Percentiles rank a stretch among this genome's conserved stretches.
These are phyloP conservation scores for Clarias platycephalus DNA, from an alignment of 2,797 vertebrate species.

Conservation along the genomic window DNA sequence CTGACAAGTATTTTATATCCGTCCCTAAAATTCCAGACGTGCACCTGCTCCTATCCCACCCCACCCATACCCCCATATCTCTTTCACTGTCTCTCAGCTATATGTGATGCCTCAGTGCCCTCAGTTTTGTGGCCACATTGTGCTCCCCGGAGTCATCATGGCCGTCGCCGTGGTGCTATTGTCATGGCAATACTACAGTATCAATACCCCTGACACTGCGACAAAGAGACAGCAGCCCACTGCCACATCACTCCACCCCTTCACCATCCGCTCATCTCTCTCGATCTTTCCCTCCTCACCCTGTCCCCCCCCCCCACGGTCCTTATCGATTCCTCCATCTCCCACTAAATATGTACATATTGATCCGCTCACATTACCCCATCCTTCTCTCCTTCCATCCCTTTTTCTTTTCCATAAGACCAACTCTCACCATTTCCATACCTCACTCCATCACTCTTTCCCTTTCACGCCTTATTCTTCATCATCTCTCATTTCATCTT, in stretches of 20 bases:
- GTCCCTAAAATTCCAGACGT: constrained; percentile 32
- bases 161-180: constrained; percentile 76
- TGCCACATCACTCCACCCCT: constrained; percentile 77
- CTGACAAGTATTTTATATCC: constrained; percentile 5
- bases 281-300: constrained; percentile 38
- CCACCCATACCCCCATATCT: constrained; percentile 19
- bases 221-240: constrained; percentile 80
- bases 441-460: constrained; percentile 68
- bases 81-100: constrained; percentile 46
- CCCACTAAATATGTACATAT: constrained; percentile 55
- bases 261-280: constrained; percentile 60
- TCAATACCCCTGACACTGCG: constrained; percentile 82
- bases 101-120: constrained; percentile 76
- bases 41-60: constrained; percentile 37
- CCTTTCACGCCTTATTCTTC: constrained; percentile 51
- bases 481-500: constrained; percentile 54
- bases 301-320: constrained; percentile 42
- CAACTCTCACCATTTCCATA: constrained; percentile 63
- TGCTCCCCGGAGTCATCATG: constrained; percentile 78
- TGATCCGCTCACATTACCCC: constrained; percentile 46
- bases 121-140: constrained; percentile 78
- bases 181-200: constrained; percentile 79
- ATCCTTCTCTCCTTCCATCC: constrained; percentile 39
- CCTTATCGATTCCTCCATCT: constrained; percentile 46
- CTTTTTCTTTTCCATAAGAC: constrained; percentile 35